phyloP scores from a whole-genome alignment of 37 sponge, comb jelly and placozoan species.

The Theonella swinhoei region DNA sequence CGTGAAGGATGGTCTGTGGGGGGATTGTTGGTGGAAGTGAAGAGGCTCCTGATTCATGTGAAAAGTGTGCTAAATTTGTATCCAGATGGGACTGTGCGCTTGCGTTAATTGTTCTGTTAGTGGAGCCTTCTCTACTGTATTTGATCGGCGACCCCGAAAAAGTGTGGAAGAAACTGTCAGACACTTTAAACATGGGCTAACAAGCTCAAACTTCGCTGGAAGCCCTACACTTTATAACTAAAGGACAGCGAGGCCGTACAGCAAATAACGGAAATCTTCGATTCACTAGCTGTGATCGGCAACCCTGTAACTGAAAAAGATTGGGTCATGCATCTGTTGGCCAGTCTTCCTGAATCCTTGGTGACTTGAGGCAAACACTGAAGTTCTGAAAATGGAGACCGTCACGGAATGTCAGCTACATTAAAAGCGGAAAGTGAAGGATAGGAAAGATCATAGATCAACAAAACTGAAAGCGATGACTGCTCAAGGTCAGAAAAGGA shows the following conservation, averaged over 20 bases:
- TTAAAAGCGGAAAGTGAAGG: constrained; percentile 31
- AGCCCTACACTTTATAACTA: constrained; percentile 35
- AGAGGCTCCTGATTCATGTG: constrained; percentile 1
- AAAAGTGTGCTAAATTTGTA: neutral
- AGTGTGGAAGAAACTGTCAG: constrained; percentile 38
- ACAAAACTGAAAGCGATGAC: neutral
- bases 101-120: constrained; percentile 43
- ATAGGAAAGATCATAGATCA: neutral
- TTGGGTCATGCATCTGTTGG: constrained; percentile 41
- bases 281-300: constrained; percentile 42
- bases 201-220: constrained; percentile 28
- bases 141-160: constrained; percentile 40
- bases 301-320: constrained; percentile 33
- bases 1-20: constrained; percentile 12
- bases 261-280: constrained; percentile 46
- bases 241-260: constrained; percentile 43
- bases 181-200: constrained; percentile 50
- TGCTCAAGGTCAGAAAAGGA: neutral
- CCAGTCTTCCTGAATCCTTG: constrained; percentile 50
- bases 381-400: constrained; percentile 54
- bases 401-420: constrained; percentile 41
- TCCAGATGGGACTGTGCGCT: constrained; percentile 32
- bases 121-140: constrained; percentile 48
- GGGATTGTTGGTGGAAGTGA: constrained; percentile 36
- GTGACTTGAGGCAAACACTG: constrained; percentile 33